Percentiles rank a stretch among this genome's conserved stretches.
These are phyloP conservation scores for Drosophila persimilis DNA, from an alignment of 1,140 invertebrate genomes.

Conservation along the genomic window DNA sequence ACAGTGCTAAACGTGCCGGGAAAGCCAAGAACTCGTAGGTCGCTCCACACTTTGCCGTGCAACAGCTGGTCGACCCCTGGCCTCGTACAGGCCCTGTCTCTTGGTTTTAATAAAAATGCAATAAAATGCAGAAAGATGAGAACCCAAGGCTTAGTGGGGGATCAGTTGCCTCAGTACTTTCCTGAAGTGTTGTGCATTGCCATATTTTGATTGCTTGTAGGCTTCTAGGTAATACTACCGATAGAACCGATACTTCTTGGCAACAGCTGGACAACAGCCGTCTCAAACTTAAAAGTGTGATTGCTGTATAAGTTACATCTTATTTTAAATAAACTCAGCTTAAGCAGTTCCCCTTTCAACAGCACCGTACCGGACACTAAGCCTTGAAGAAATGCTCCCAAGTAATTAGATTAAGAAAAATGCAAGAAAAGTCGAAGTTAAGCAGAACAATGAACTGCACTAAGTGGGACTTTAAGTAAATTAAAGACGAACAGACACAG, in stretches of 20 bases:
- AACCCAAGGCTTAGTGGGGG: slow-evolving; percentile 10
- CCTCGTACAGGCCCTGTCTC: slow-evolving; percentile 2
- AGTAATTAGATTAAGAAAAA: slow-evolving; percentile 43
- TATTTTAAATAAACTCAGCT: not conserved
- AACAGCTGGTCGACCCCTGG: slow-evolving; percentile 58
- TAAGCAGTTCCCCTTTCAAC: not conserved
- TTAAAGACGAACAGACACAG: slow-evolving; percentile 43
- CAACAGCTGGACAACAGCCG: slow-evolving; percentile 35
- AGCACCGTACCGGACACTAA: not conserved
- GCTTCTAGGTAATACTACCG: slow-evolving; percentile 10
- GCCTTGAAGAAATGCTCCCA: not conserved
- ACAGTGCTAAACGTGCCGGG: slow-evolving; percentile 50
- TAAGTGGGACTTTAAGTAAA: slow-evolving; percentile 49
- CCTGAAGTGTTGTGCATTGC: slow-evolving; percentile 9
- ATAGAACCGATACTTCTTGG: slow-evolving; percentile 12
- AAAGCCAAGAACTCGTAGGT: slow-evolving; percentile 47
- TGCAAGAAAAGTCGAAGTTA: slow-evolving; percentile 16
- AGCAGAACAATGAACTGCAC: slow-evolving; percentile 41
- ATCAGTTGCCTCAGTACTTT: not conserved
- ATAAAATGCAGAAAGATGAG: slow-evolving; percentile 32
- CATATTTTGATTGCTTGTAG: slow-evolving; percentile 61
- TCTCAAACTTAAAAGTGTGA: slow-evolving; percentile 6
- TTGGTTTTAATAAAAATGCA: slow-evolving; percentile 48
- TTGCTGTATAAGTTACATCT: slow-evolving; percentile 24
- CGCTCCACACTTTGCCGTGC: slow-evolving; percentile 11